phyloP scores from a whole-genome alignment of 2,888 invertebrate genomes.

The Ennomos quercinarius region DNA sequence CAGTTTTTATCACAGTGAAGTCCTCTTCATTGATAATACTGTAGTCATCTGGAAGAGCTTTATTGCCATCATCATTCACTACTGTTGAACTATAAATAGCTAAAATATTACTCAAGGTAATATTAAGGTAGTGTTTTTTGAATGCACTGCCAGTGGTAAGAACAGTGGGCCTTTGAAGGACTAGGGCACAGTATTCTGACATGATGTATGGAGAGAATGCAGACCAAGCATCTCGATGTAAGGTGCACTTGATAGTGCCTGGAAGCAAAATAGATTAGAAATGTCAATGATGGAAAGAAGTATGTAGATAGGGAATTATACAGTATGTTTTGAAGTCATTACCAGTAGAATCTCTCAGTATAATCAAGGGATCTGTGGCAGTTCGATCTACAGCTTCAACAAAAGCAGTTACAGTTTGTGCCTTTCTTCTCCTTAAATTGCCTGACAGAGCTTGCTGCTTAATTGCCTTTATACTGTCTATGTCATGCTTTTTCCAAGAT shows the following conservation, averaged over 20 bases:
- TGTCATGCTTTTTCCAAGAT: constrained; percentile 54
- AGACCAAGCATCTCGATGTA: constrained; percentile 80
- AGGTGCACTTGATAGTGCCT: constrained; percentile 78
- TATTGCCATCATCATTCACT: constrained; percentile 50
- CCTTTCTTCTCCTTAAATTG: constrained; percentile 66
- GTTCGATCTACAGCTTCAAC: constrained; percentile 77
- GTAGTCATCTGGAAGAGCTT: constrained; percentile 62
- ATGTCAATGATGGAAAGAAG: background rate
- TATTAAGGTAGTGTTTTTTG: constrained; percentile 78
- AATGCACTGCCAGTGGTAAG: constrained; percentile 75
- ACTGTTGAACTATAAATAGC: constrained; percentile 72
- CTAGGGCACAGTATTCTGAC: constrained; percentile 71
- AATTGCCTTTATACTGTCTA: constrained; percentile 69
- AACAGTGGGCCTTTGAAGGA: constrained; percentile 75
- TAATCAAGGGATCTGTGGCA: constrained; percentile 71
- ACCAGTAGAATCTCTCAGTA: constrained; percentile 73
- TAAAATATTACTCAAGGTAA: constrained; percentile 73
- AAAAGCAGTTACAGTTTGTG: constrained; percentile 70
- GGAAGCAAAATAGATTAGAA: constrained; percentile 39
- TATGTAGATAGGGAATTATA: no score
- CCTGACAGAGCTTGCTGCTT: constrained; percentile 70
- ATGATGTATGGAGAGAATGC: constrained; percentile 72
- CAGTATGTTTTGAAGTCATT: constrained; percentile 13
- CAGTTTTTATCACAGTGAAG: constrained; percentile 67
- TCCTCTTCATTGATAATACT: constrained; percentile 58